These are phyloP conservation scores for Stegastes partitus DNA, from an alignment of 2,113 vertebrate genomes.

Conservation along the genomic window DNA sequence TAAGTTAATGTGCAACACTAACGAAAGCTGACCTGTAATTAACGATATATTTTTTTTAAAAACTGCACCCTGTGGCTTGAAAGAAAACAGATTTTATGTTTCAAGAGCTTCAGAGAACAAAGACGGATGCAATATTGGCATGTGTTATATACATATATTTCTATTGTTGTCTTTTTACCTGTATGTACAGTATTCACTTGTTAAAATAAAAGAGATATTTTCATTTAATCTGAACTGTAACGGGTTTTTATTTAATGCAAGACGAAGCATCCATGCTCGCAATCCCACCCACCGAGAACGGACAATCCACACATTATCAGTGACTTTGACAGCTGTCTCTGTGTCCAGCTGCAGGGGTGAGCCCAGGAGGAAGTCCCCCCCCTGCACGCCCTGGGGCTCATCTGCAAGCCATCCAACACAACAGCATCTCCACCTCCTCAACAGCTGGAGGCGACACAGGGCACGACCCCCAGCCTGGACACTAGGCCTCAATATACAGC, in stretches of 20 bases:
- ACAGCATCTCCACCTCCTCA: constrained; percentile 95
- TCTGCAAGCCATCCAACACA: constrained; percentile 94
- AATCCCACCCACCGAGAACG: constrained; percentile 7
- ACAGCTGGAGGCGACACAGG: constrained; percentile 86
- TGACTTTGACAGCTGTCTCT: constrained; percentile 77
- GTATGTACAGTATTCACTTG: constrained; percentile 74
- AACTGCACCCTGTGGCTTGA: constrained; percentile 60
- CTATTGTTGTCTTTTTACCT: constrained; percentile 77
- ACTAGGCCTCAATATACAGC: constrained; percentile 45
- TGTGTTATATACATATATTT: constrained; percentile 67
- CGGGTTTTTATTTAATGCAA: constrained; percentile 56
- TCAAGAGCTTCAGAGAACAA: constrained; percentile 56
- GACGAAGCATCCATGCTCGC: constrained; percentile 3
- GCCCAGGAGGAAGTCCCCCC: constrained; percentile 90
- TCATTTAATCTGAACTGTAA: constrained; percentile 60
- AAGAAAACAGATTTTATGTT: constrained; percentile 48
- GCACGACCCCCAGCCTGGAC: constrained; percentile 88
- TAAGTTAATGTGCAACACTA: constrained; percentile 23
- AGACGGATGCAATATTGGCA: constrained; percentile 52
- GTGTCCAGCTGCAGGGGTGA: constrained; percentile 91
- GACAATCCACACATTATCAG: constrained; percentile 27
- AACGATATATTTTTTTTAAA: constrained; percentile 31
- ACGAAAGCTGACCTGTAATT: constrained; percentile 25
- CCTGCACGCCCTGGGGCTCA: constrained; percentile 87
- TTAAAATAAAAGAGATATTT: constrained; percentile 80